Evolutionary conservation across 1,140 invertebrate genomes (phyloP), one percentile per base, ranked within the genome.

Genomic region (Diuraphis noxia): DNA sequence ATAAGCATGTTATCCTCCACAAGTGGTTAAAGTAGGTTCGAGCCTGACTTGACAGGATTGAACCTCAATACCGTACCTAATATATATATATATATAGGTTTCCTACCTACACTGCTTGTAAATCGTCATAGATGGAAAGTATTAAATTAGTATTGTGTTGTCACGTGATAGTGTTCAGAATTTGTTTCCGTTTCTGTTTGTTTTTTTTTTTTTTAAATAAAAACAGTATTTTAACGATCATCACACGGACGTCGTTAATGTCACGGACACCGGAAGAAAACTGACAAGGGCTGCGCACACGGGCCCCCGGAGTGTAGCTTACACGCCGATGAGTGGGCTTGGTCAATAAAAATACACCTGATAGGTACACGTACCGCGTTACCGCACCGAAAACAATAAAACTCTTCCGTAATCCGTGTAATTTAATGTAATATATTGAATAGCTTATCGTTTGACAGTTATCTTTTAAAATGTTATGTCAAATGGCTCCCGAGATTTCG

Each of bases 361-460:
- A 49, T 87, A 46, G 43, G 43, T 46, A 34, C 17, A 13, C 82
- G 36, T 25, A n/a, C 13, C 30, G 36, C 40, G 49, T 63, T 52
- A 40, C 86, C 10, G 52, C n/a, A n/a, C 46, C 13, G 38, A 88
- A 88, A 88, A 88, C 52, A 13, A 40, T 88, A 88, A 88, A 88
- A 87, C 34, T 38, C 52, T 56, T 56, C 40, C 41, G 6, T 19
- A n/a, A 30, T n/a, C 40, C 7, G 17, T 46, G 30, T 41, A 84
- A 84, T 84, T 46, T 38, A 40, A 81, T 38, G 38, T 81, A 40
- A 19, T 79, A 79, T 79, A 81, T 30, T 41, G 4, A 36, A 41
- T 82, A 19, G 81, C 81, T 82, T 41, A 38, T 79, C n/a, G 38
- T 84, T 43, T 41, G 17, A 84, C 30, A 84, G 81, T 30, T n/a